Evolutionary conservation across 2,888 invertebrate genomes (phyloP).

Genomic region (Leptinotarsa juncta): DNA sequence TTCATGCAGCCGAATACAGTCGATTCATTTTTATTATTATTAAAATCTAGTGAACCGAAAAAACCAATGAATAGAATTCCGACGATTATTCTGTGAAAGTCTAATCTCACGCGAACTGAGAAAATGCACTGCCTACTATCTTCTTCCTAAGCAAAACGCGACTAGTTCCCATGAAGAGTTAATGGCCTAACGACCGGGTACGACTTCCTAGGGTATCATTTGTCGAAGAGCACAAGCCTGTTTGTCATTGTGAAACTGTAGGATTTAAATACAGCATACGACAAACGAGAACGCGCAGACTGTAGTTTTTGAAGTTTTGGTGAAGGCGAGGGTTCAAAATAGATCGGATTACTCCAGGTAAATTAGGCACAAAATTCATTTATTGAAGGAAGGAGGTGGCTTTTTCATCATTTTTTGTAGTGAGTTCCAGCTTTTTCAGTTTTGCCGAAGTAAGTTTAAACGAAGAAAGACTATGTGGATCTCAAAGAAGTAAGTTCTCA

Average conservation of each 20-base stretch:
- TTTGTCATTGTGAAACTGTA: slow-evolving; percentile 8
- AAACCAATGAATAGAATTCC: too few species aligned
- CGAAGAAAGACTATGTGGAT: too few species aligned
- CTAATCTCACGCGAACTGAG: background rate
- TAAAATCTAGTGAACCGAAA: too few species aligned
- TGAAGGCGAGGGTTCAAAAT: background rate
- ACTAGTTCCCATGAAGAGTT: slow-evolving; percentile 16
- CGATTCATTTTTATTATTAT: too few species aligned
- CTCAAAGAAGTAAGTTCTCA: too few species aligned
- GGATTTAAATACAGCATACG: slow-evolving; percentile 2
- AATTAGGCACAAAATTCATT: too few species aligned
- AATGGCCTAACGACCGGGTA: slow-evolving; percentile 9
- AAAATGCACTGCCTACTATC: too few species aligned
- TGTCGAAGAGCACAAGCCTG: background rate
- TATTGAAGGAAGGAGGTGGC: too few species aligned
- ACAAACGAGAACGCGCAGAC: background rate
- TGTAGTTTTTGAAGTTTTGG: background rate
- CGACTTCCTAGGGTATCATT: slow-evolving; percentile 6
- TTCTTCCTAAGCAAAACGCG: background rate
- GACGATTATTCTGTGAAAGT: background rate
- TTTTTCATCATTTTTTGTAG: too few species aligned
- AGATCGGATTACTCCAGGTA: background rate
- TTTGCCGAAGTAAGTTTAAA: too few species aligned
- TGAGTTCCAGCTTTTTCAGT: too few species aligned
- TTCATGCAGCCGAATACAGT: too few species aligned